Conservation (phyloP, 2,113 vertebrate species). For the Cervus canadensis region DNA sequence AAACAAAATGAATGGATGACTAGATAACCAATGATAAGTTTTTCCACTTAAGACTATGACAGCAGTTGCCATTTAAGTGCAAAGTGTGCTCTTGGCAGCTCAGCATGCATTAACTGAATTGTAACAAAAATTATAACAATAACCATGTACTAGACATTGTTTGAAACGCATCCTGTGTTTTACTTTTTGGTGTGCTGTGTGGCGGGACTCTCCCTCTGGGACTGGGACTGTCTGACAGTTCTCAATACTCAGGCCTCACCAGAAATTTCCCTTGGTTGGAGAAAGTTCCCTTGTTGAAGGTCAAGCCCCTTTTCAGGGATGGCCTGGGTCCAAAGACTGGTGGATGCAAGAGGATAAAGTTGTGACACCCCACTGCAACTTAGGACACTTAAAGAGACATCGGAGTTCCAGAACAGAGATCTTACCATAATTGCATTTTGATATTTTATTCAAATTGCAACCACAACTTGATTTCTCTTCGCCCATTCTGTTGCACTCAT, state of each 20-base stretch:
- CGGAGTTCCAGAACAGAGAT: not conserved
- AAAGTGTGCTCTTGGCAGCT: not conserved
- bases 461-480: not conserved
- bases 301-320: not conserved
- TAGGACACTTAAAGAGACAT: not conserved
- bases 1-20: not conserved
- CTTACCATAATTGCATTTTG: not conserved
- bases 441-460: not conserved
- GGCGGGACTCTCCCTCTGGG: not conserved
- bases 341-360: not conserved
- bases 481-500: not conserved
- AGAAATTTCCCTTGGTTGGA: not conserved
- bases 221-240: not conserved
- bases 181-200: not conserved
- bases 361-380: not conserved
- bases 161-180: not conserved
- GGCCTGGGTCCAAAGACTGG: not conserved
- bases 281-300: not conserved
- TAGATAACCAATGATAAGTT: not conserved
- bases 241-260: not conserved
- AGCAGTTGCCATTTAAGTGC: not conserved
- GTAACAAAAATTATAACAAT: not conserved
- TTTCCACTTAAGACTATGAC: not conserved
- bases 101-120: not conserved
- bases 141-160: not conserved